These are phyloP conservation scores for Octonoba sinensis DNA, from an alignment of 2,888 invertebrate species.

Conservation along the genomic window DNA sequence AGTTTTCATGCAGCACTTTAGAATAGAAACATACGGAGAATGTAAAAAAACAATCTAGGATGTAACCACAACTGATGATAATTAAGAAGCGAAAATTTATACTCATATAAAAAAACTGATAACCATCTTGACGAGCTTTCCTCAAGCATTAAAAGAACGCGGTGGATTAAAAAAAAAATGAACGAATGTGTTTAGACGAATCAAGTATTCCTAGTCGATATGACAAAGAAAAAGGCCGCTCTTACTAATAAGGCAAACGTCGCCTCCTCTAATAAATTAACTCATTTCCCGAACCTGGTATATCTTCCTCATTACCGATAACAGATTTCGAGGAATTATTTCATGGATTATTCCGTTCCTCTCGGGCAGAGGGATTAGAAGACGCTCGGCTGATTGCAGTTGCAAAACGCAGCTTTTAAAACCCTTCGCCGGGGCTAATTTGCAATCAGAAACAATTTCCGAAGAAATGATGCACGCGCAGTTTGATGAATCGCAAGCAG, in stretches of 20 bases:
- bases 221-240: too few species aligned
- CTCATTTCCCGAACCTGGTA: conserved; percentile 36
- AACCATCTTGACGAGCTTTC: too few species aligned
- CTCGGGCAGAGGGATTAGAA: conserved; percentile 20
- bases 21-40: too few species aligned
- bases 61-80: too few species aligned
- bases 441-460: conserved; percentile 51
- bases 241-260: conserved; percentile 1
- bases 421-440: conserved; percentile 26
- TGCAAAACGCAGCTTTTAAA: conserved; percentile 4
- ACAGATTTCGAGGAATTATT: conserved; percentile 33
- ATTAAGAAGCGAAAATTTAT: too few species aligned
- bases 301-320: conserved; percentile 38
- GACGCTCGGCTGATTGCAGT: conserved; percentile 24
- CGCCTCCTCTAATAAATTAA: conserved; percentile 43
- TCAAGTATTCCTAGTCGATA: too few species aligned
- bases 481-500: conserved; percentile 49
- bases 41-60: too few species aligned
- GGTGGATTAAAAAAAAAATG: too few species aligned
- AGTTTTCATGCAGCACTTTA: too few species aligned
- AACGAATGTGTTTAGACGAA: too few species aligned
- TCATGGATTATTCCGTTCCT: conserved; percentile 21
- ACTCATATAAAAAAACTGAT: too few species aligned
- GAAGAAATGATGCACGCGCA: conserved; percentile 20
- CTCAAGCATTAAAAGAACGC: too few species aligned